Base-by-base conservation (phyloP, 2,797 vertebrate species). In the Thaleichthys pacificus region DNA sequence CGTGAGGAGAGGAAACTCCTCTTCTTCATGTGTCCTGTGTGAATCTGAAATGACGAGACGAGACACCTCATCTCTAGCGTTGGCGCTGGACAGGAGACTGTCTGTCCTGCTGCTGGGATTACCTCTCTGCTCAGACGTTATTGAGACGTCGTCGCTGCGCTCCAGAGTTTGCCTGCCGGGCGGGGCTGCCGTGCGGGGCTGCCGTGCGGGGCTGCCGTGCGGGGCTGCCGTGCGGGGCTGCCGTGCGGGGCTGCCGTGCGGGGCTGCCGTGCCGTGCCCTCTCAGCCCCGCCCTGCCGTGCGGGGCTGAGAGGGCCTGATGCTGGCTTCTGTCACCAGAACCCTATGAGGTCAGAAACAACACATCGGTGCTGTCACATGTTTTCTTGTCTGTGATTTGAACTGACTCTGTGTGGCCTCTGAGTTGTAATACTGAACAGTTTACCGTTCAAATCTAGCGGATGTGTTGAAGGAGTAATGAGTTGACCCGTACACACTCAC, bases 1-100 rank as follows among this genome's bases (percentile, higher is more conserved):
- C 42, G 68, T 47, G 70, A 75, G 61, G 67, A 75, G 62, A 70
- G 38, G 66, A 56, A 35, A 30, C 64, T 17, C 5, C 22, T 35
- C 11, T 54, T 54, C 42, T 42, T 22, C 65, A 66, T 12, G 22
- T 21, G 2, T 69, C 28, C 47, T 61, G 35, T 68, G 51, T 56
- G 32, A 64, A 42, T 35, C 32, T 35, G 32, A 35, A 35, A 35
- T 4, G 14, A 67, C 24, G 54, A 47, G 61, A 60, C 19, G 42
- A 0, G 26, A 35, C 24, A 15, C 30, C 32, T 24, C 51, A 28
- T 28, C 47, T 24, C 42, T 22, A 49, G 22, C 28, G 14, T 30
- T 54, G 65, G 32, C 54, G 56, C 32, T 47, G 8, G 32, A 2
- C 32, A 35, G 32, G 5, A 35, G 32, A 35, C 5, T 35, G 32